Conservation (phyloP, 2,113 vertebrate species). For the Sprattus sprattus region DNA sequence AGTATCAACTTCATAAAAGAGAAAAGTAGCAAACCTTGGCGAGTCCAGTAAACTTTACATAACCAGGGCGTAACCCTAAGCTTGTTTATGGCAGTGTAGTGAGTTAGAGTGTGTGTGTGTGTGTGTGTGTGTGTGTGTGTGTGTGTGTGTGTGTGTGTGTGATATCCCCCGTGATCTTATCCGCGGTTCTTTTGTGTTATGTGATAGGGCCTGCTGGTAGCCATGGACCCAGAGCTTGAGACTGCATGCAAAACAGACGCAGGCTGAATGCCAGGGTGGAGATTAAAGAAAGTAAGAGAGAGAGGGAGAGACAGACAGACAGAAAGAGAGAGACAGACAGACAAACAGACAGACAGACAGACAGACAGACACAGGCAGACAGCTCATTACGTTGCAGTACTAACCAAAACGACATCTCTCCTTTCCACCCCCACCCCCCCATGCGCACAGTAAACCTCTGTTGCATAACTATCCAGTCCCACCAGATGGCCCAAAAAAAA, state of each 20-base stretch:
- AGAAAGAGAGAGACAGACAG: too few relatives aligned
- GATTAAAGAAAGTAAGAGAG: conserved; percentile 22
- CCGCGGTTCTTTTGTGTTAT: background rate
- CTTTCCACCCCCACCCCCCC: background rate
- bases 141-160: background rate
- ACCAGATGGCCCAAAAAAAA: background rate
- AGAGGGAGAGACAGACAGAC: background rate
- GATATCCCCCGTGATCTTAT: conserved; percentile 29
- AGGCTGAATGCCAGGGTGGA: background rate
- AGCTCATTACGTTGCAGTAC: background rate
- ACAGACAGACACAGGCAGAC: background rate
- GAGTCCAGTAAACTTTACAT: conserved; percentile 24
- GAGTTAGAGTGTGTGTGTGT: background rate
- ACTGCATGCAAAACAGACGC: background rate
- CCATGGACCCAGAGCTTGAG: background rate
- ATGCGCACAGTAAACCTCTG: background rate
- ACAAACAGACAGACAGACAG: background rate
- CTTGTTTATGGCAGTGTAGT: conserved; percentile 8
- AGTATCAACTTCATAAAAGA: background rate
- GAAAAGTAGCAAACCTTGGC: background rate
- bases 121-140: background rate
- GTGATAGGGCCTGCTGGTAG: background rate
- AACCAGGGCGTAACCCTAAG: conserved; percentile 34
- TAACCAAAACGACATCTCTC: background rate
- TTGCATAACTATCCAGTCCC: background rate